phyloP scores from a whole-genome alignment of 2,888 invertebrate genomes.

The Tinea pellionella region DNA sequence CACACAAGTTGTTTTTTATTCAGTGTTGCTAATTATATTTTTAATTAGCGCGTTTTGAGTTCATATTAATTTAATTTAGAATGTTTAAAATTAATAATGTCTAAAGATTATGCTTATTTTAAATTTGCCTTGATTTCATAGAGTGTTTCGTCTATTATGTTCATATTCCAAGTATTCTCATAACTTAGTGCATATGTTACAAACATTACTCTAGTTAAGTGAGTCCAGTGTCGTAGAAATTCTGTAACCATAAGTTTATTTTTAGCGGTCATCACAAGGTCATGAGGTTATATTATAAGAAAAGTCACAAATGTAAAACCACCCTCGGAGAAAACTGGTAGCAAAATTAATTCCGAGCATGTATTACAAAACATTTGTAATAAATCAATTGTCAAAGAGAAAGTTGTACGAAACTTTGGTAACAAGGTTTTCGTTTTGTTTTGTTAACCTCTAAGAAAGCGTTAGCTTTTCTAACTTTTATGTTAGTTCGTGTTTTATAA shows the following conservation, averaged over 20 bases:
- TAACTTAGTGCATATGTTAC: too few species aligned
- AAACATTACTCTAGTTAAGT: too few species aligned
- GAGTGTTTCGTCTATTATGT: too few species aligned
- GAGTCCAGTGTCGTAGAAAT: too few species aligned
- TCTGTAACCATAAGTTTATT: too few species aligned
- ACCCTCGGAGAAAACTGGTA: not conserved
- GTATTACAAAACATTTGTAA: conserved; percentile 1
- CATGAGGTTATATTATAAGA: too few species aligned
- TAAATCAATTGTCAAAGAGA: conserved; percentile 6
- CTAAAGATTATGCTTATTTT: too few species aligned
- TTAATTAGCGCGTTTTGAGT: not conserved
- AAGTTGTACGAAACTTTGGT: not conserved
- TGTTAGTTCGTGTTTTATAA: not conserved
- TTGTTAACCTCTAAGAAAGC: conserved; percentile 1
- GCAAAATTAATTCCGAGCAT: not conserved
- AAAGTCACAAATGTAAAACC: too few species aligned
- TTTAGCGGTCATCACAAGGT: too few species aligned
- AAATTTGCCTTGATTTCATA: too few species aligned
- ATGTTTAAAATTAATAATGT: too few species aligned
- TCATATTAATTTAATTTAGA: not conserved
- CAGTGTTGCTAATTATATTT: not conserved
- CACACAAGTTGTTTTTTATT: not conserved
- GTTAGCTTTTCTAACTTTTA: not conserved
- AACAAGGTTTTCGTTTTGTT: conserved; percentile 6
- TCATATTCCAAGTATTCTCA: too few species aligned